phyloP scores from a whole-genome alignment of 1,140 invertebrate species.

The Campodea augens region DNA sequence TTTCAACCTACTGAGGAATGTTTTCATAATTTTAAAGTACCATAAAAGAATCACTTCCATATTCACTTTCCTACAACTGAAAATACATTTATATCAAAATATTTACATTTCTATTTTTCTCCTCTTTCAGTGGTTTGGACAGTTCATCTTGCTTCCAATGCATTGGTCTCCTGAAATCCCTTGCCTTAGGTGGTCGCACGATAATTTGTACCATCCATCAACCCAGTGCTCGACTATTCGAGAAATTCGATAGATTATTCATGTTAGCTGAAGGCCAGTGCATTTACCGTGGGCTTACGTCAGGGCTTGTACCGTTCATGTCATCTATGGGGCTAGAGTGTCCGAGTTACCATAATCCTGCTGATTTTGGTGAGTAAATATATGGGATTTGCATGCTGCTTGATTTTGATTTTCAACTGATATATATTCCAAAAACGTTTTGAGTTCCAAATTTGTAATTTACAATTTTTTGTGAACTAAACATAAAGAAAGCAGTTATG shows the following conservation, averaged over 20 bases:
- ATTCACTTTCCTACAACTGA: too few relatives aligned
- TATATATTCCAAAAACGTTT: too few relatives aligned
- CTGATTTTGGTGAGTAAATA: conserved; percentile 67
- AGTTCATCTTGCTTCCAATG: conserved; percentile 35
- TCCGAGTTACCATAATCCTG: conserved; percentile 87
- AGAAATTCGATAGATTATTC: conserved; percentile 87
- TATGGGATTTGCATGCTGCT: too few relatives aligned
- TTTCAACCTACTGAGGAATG: background rate
- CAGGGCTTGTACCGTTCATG: conserved; percentile 68
- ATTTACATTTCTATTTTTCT: background rate
- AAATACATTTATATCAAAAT: background rate
- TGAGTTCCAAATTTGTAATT: too few relatives aligned
- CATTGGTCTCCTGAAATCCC: conserved; percentile 32
- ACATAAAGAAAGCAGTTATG: too few relatives aligned
- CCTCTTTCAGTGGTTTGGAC: conserved; percentile 29
- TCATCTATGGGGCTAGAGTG: conserved; percentile 62
- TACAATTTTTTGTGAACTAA: too few relatives aligned
- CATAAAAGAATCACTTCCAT: too few relatives aligned
- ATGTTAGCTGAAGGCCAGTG: conserved; percentile 78
- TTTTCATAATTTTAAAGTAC: background rate
- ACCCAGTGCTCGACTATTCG: conserved; percentile 82
- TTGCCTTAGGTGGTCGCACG: conserved; percentile 72
- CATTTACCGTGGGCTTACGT: conserved; percentile 66
- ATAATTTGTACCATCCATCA: conserved; percentile 96
- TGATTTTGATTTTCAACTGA: too few relatives aligned